Evolutionary conservation across 2,797 vertebrate genomes (phyloP), one percentile per base, ranked within the genome.

Genomic region (Crenichthys baileyi): DNA sequence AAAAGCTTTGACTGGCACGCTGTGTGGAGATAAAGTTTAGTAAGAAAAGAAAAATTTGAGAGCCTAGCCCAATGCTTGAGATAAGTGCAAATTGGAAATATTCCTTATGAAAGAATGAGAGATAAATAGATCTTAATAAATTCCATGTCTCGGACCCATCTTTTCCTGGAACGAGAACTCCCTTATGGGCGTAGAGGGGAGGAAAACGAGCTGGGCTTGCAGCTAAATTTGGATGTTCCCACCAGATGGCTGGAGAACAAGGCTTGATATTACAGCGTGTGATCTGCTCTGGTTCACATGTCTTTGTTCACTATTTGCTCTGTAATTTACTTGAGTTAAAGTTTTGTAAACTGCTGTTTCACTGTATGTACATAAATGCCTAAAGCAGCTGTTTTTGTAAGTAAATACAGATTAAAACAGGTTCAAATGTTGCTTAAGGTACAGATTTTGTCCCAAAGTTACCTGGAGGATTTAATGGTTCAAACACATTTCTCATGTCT

Each of bases 181-280:
- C 91, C 89, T 78, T 79, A 74, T 88, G 89, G 86, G 78, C 79
- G 87, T 88, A 87, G 89, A 85, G 44, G 76, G 71, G 72, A 86
- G 77, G 79, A 80, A 84, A 84, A 88, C 71, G 77, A 91, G 83
- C 85, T 53, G 77, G 84, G 88, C 87, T 85, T 65, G 81, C 81
- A 78, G 91, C 90, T 93, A 91, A 91, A 93, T 93, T 90, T 93
- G 91, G 88, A 89, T 68, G 77, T 67, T 36, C 1, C 6, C 74
- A 86, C 85, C 93, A 94, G 92, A 94, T 94, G 93, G 92, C 86
- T 82, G 77, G 44, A 82, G 72, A 74, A 91, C 85, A 70, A 73
- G 73, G 85, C 77, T 91, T 86, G 79, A 83, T 83, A 86, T 78
- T 77, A 80, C 79, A 79, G 68, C 71, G 76, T 86, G 82, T 82